Conservation (phyloP, 2,113 vertebrate genomes). For the Ellobius talpinus region DNA sequence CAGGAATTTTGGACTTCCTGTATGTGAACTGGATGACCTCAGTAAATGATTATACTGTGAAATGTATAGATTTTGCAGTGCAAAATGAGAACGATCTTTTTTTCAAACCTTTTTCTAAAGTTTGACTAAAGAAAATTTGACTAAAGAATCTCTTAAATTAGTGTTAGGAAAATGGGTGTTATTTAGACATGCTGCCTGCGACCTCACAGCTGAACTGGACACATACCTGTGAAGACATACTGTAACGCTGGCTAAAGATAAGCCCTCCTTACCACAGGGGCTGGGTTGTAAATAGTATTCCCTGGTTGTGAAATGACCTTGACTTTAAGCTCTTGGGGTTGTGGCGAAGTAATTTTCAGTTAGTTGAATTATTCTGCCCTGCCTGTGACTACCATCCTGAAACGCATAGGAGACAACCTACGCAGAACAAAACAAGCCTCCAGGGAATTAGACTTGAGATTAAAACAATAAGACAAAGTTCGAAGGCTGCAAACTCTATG, state of each 20-base stretch:
- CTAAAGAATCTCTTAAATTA: conserved; percentile 34
- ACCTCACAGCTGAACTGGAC: background rate
- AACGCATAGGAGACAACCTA: background rate
- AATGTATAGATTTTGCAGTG: background rate
- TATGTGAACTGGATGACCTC: background rate
- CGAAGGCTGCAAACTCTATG: background rate
- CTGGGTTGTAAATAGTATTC: background rate
- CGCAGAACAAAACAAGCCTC: background rate
- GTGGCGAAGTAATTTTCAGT: conserved; percentile 23
- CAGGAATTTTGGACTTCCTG: background rate
- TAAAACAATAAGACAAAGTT: background rate
- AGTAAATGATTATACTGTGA: background rate
- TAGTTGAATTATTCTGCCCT: conserved; percentile 27
- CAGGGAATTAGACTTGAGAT: background rate
- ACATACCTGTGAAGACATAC: background rate
- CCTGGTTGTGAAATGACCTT: conserved; percentile 23
- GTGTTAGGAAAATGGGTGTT: background rate
- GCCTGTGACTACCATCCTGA: background rate
- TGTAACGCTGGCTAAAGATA: conserved; percentile 7
- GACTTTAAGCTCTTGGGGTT: background rate
- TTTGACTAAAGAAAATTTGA: conserved; percentile 15
- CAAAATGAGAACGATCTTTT: background rate
- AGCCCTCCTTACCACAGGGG: background rate
- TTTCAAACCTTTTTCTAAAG: background rate
- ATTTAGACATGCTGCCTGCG: background rate